Percentiles rank a stretch among this genome's conserved stretches.
Conservation (phyloP, 2,113 vertebrate species). For the Nanorana parkeri region DNA sequence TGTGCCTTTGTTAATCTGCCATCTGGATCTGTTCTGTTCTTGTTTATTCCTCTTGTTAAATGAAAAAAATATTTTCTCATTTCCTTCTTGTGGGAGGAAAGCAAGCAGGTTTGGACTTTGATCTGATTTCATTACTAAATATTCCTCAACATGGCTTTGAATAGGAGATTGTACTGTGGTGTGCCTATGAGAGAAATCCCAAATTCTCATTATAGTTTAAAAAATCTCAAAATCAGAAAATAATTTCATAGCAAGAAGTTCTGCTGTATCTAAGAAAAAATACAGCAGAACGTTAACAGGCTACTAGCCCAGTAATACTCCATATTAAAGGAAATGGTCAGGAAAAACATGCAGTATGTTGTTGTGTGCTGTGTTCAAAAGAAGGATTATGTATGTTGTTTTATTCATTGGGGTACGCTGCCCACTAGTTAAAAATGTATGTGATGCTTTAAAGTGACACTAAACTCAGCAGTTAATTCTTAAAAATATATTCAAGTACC, state of each 20-base stretch:
- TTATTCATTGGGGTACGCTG: too few species aligned
- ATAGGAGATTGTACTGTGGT: neutral
- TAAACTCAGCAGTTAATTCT: too few species aligned
- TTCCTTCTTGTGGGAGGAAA: conserved; percentile 14
- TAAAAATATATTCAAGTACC: too few species aligned
- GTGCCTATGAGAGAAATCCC: conserved; percentile 10
- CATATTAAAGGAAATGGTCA: neutral
- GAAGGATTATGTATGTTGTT: too few species aligned
- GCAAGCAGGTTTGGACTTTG: conserved; percentile 9
- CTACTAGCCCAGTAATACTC: neutral
- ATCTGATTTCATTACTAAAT: conserved; percentile 49
- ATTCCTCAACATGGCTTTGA: conserved; percentile 19
- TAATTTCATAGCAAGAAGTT: too few species aligned
- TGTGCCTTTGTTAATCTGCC: neutral
- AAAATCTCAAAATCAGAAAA: too few species aligned
- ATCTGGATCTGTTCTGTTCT: conserved; percentile 16
- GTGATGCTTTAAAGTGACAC: too few species aligned
- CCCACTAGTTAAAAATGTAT: too few species aligned
- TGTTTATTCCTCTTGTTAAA: neutral
- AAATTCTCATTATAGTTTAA: neutral
- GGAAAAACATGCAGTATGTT: too few species aligned
- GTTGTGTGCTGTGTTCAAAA: too few species aligned
- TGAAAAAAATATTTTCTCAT: conserved; percentile 27
- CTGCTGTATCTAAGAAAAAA: too few species aligned
- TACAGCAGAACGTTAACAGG: neutral